Conservation (phyloP, 2,113 vertebrate species). For the Equus quagga region DNA sequence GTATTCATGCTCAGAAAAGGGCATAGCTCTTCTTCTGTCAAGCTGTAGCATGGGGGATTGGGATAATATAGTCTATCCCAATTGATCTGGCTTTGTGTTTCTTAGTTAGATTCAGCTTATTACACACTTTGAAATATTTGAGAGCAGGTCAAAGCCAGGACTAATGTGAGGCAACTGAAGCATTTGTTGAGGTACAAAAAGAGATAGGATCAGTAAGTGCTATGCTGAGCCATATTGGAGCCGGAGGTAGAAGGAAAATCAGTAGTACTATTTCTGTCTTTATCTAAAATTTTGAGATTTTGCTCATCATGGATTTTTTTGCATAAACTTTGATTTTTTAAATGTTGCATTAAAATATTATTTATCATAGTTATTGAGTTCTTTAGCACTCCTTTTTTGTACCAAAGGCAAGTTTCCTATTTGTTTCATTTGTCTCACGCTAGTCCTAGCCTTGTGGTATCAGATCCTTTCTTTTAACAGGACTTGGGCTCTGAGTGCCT, state of each 20-base stretch:
- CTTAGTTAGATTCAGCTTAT: not conserved
- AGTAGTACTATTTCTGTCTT: not conserved
- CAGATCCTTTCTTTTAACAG: not conserved
- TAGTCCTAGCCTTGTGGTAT: not conserved
- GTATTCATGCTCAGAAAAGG: not conserved
- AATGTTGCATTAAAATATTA: not conserved
- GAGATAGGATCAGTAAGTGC: not conserved
- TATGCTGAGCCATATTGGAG: not conserved
- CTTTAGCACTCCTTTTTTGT: not conserved
- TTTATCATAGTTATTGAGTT: not conserved
- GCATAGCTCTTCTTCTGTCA: not conserved
- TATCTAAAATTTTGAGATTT: constrained; percentile 20
- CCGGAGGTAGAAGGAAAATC: not conserved
- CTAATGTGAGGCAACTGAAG: not conserved
- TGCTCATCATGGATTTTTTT: not conserved
- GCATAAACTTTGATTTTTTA: not conserved
- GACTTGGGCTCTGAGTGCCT: not conserved
- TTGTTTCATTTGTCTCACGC: not conserved
- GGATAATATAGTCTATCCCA: not conserved
- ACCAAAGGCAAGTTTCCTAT: not conserved
- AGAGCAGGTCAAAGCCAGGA: not conserved
- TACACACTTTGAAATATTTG: not conserved
- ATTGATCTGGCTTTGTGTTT: not conserved
- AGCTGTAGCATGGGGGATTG: not conserved
- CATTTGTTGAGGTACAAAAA: not conserved